Base-by-base conservation (phyloP, 2,888 invertebrate species). In the Zaprionus lineosus region DNA sequence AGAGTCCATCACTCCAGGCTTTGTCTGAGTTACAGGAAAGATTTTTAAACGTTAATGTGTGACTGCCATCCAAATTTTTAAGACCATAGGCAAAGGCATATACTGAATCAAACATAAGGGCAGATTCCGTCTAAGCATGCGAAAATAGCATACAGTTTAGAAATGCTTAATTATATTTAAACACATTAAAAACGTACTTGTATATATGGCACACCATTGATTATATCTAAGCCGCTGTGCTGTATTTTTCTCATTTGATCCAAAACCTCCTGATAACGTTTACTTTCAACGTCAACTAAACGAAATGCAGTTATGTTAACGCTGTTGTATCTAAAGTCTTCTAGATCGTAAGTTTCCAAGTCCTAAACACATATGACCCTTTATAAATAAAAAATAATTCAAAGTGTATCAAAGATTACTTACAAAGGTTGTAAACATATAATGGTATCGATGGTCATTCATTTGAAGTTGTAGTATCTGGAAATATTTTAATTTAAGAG, bases 221-320 rank as follows among this genome's bases (percentile, higher is more conserved):
- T 95, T 33, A 94, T 93, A 43, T 95, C 93, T 16, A 87, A 44
- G 1, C 96, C 96, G 59, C 95, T 94, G 0, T 96, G 95, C 79
- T 96, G 96, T 88, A 97, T 95, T 88, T 94, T 94, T 91, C 95
- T 95, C 96, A 97, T 97, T 84, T 96, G 94, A 57, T 94, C 93
- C 24, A 96, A 91, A 2, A 94, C 92, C 64, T 95, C 95, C 60
- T 92, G 92, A 47, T 95, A 95, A 75, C 93, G 93, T 24, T 94
- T 92, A 18, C 95, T 94, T 50, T 94, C 94, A 2, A 95, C 92
- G 87, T 97, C 96, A 1, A 97, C 96, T 66, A 98, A 91, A 34
- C 97, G 92, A 91, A 97, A 97, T 0, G 97, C 96, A n/a, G 97
- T 97, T 91, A 98, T 96, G 90, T 98, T 98, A 29, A 97, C 97